phyloP scores from a whole-genome alignment of 2,797 vertebrate species.

The Gobio occitaniae region DNA sequence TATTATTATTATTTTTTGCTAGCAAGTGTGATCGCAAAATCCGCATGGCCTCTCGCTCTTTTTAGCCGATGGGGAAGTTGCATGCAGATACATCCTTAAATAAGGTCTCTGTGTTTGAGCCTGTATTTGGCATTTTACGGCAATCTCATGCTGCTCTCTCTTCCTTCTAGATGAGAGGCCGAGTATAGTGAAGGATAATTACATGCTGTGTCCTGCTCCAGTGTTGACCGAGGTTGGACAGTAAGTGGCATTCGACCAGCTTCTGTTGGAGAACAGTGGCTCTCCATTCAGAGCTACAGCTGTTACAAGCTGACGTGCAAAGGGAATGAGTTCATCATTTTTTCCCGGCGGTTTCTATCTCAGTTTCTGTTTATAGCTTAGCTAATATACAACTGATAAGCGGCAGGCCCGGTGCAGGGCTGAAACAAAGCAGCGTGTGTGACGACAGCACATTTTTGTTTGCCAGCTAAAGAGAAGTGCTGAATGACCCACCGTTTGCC shows the following conservation, averaged over 20 bases:
- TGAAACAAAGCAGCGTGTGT: conserved; percentile 45
- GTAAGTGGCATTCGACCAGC: conserved; percentile 82
- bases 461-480: conserved; percentile 40
- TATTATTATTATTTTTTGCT: conserved; percentile 5
- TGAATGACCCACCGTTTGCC: conserved; percentile 27
- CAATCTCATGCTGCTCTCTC: conserved; percentile 52
- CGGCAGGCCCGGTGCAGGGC: not conserved
- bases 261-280: conserved; percentile 37
- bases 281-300: conserved; percentile 47
- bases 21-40: conserved; percentile 21
- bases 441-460: conserved; percentile 41
- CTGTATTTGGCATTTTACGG: conserved; percentile 35
- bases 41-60: not conserved
- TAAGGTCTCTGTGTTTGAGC: conserved; percentile 54
- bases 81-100: conserved; percentile 5
- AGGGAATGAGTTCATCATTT: conserved; percentile 29
- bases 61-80: conserved; percentile 4
- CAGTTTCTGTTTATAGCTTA: conserved; percentile 52
- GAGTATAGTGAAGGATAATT: conserved; percentile 78
- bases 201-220: conserved; percentile 90
- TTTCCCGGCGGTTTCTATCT: conserved; percentile 37
- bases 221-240: conserved; percentile 86
- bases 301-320: conserved; percentile 13
- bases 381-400: conserved; percentile 57
- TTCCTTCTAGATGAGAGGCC: conserved; percentile 85